phyloP scores from a whole-genome alignment of 30 jellyfish, hydroid and myxozoan species.

The Aurelia coerulea region DNA sequence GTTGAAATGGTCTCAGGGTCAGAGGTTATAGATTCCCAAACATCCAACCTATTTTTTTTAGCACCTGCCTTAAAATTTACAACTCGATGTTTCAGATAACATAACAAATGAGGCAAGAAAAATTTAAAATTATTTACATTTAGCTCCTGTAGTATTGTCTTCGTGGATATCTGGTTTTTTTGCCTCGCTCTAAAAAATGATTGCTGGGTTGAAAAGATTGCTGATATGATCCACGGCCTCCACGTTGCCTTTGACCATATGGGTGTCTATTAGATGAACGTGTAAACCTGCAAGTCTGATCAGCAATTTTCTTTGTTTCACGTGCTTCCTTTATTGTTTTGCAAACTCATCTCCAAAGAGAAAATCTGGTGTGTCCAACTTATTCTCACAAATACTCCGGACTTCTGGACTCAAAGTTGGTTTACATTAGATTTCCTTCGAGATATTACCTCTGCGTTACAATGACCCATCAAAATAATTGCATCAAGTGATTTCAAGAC shows the following conservation, averaged over 20 bases:
- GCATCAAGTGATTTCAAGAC: conserved; percentile 7
- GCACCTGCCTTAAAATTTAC: conserved; percentile 26
- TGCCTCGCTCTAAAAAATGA: conserved; percentile 29
- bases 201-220: background rate
- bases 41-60: background rate
- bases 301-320: background rate
- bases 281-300: background rate
- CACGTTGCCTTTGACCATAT: background rate
- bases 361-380: background rate
- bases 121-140: conserved; percentile 5
- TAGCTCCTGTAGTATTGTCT: conserved; percentile 1
- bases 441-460: conserved; percentile 1
- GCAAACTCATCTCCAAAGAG: conserved; percentile 3
- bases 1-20: background rate
- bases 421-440: background rate
- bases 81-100: background rate
- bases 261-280: background rate
- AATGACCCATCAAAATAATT: background rate
- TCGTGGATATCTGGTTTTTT: background rate
- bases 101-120: background rate
- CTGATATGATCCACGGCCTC: background rate
- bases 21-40: conserved; percentile 16
- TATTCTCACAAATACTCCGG: background rate
- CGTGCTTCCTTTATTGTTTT: background rate
- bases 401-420: background rate